Base-by-base conservation (phyloP, 2,888 invertebrate species). In the Desoria tigrina region DNA sequence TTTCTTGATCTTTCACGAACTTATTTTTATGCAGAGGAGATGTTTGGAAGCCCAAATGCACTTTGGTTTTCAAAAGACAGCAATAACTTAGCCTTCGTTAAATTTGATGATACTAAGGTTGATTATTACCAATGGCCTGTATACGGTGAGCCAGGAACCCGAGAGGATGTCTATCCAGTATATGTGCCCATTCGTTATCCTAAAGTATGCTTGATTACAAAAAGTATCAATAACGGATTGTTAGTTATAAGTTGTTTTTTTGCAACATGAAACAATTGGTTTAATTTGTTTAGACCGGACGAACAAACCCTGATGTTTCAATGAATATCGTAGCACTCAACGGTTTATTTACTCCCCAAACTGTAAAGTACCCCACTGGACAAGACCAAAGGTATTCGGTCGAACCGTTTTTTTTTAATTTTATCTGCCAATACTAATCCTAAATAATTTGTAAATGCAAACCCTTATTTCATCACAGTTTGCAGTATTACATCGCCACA, bases 1-100 rank as follows among this genome's bases (percentile, higher is more conserved):
- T n/a, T n/a, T n/a, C n/a, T n/a, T 37, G 1, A 32, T 18, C 14
- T 14, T 14, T 24, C 21, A n/a, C n/a, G n/a, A n/a, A 26, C 26
- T 53, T n/a, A n/a, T n/a, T n/a, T n/a, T n/a, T n/a, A n/a, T n/a
- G n/a, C 23, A 92, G 95, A 96, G 88, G 94, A 96, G 81, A 89
- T 96, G 2, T 87, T 95, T 77, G 84, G 86, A 58, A 86, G 90
- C 0, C 90, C 90, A 80, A 86, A 87, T 75, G 96, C 96, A 0
- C 80, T 94, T 49, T 96, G 95, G 94, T 93, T 95, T 82, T 93
- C 94, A 0, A 86, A 86, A 0, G 86, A 88, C 77, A 92, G 93
- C 23, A 84, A 82, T 14, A 86, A 87, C 78, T 79, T 97, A 71
- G 90, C 92, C 0, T 97, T 85, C 78, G 90, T 87, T 1, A 86